Percentiles rank a stretch among this genome's conserved stretches.
Evolutionary conservation across 2,113 vertebrate species (phyloP).

Genomic region (Andinoacara biseriatus): DNA sequence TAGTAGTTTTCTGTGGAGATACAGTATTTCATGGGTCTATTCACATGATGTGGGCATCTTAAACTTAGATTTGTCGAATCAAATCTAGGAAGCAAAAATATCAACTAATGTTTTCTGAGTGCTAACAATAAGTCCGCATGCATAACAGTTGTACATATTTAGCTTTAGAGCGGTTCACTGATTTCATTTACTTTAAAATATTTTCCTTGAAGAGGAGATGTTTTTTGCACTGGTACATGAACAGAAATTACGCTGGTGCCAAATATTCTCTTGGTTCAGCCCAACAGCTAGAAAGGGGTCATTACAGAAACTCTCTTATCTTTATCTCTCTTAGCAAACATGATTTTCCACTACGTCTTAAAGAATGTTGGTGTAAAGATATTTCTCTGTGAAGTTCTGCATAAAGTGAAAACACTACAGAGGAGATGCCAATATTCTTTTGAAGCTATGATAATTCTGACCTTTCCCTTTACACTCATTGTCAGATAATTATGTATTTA

Average conservation of each 20-base stretch:
- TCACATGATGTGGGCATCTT: slow-evolving; percentile 14
- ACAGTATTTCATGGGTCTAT: slow-evolving; percentile 23
- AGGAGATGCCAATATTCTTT: slow-evolving; percentile 10
- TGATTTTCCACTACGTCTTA: slow-evolving; percentile 5
- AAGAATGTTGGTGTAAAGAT: slow-evolving; percentile 34
- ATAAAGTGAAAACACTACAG: slow-evolving; percentile 24
- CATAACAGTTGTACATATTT: slow-evolving; percentile 58
- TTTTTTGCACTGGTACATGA: slow-evolving; percentile 38
- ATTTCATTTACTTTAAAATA: slow-evolving; percentile 49
- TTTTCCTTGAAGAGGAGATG: slow-evolving; percentile 33
- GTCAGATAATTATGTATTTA: slow-evolving; percentile 15
- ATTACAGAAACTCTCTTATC: slow-evolving; percentile 52
- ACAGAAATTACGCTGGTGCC: slow-evolving; percentile 20
- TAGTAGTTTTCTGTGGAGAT: slow-evolving; percentile 24
- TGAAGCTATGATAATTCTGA: slow-evolving; percentile 5
- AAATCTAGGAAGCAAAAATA: slow-evolving; percentile 36
- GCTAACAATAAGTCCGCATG: slow-evolving; percentile 40
- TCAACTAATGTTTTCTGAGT: slow-evolving; percentile 35
- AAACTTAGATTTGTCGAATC: slow-evolving; percentile 42
- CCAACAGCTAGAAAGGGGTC: slow-evolving; percentile 41
- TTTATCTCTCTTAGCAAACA: slow-evolving; percentile 44
- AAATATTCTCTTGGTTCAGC: slow-evolving; percentile 46
- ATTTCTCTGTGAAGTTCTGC: slow-evolving; percentile 32
- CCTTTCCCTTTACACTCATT: neutral
- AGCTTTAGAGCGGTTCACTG: neutral